Conservation (phyloP, 2,113 vertebrate species). For the Penelope pileata region DNA sequence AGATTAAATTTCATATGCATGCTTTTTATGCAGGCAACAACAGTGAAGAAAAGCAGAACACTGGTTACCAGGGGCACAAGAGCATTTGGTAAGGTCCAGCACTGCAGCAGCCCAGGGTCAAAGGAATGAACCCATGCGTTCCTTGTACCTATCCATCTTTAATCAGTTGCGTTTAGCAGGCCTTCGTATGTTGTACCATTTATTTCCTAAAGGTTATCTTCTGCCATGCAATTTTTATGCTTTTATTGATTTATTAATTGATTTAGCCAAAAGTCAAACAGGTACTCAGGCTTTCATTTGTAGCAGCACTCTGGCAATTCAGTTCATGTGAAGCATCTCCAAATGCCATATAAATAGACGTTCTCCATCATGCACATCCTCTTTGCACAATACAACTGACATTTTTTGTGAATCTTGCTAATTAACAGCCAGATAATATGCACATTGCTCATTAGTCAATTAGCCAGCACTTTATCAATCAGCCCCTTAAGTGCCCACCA, state of each 20-base stretch:
- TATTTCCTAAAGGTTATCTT: background rate
- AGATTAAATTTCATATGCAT: background rate
- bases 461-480: background rate
- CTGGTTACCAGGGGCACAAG: background rate
- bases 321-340: background rate
- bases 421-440: background rate
- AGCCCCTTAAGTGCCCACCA: background rate
- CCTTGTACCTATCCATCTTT: background rate
- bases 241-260: background rate
- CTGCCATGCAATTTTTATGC: background rate
- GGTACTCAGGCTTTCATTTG: background rate
- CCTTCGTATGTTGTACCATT: background rate
- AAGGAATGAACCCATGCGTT: background rate
- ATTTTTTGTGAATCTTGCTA: background rate
- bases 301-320: background rate
- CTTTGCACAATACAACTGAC: background rate
- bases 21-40: background rate
- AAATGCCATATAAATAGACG: background rate
- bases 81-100: background rate
- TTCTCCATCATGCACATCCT: background rate
- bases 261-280: background rate
- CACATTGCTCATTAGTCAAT: background rate
- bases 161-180: background rate
- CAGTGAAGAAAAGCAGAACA: background rate
- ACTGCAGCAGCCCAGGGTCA: background rate